phyloP scores from a whole-genome alignment of 2,888 invertebrate genomes.

The Tryphoninae sp. region DNA sequence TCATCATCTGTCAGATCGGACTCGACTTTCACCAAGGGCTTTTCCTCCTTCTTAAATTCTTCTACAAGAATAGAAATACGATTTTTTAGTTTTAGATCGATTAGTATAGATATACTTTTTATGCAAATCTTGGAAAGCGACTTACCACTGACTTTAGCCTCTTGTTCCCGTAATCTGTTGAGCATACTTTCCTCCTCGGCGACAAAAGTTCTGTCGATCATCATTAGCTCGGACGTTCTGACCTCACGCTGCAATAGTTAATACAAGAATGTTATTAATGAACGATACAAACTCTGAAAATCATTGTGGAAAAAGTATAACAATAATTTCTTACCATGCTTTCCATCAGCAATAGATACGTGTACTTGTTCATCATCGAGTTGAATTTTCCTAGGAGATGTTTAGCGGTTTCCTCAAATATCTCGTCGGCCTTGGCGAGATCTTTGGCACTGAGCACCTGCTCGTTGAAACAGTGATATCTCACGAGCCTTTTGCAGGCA shows the following conservation, averaged over 20 bases:
- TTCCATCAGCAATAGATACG: slow-evolving; percentile 88
- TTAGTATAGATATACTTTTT: slow-evolving; percentile 1
- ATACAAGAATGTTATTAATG: background rate
- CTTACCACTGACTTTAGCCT: slow-evolving; percentile 78
- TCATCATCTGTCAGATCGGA: slow-evolving; percentile 73
- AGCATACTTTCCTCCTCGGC: slow-evolving; percentile 87
- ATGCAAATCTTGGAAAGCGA: background rate
- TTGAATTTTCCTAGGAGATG: slow-evolving; percentile 88
- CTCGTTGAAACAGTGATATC: slow-evolving; percentile 89
- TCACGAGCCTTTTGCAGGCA: slow-evolving; percentile 88
- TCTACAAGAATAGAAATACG: slow-evolving; percentile 68
- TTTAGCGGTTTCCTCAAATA: slow-evolving; percentile 86
- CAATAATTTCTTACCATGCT: slow-evolving; percentile 85
- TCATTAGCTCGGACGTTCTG: slow-evolving; percentile 89
- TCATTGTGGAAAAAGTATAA: background rate
- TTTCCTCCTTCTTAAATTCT: slow-evolving; percentile 79
- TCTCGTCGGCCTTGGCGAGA: slow-evolving; percentile 86
- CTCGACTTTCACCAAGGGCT: slow-evolving; percentile 78
- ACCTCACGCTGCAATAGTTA: slow-evolving; percentile 84
- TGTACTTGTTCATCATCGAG: slow-evolving; percentile 88
- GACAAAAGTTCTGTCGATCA: slow-evolving; percentile 89
- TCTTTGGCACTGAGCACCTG: slow-evolving; percentile 85
- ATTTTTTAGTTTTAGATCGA: background rate
- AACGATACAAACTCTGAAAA: slow-evolving; percentile 1
- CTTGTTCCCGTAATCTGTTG: slow-evolving; percentile 84